Evolutionary conservation across 2,797 vertebrate genomes (phyloP).

Genomic region (Acipenser transmontanus): DNA sequence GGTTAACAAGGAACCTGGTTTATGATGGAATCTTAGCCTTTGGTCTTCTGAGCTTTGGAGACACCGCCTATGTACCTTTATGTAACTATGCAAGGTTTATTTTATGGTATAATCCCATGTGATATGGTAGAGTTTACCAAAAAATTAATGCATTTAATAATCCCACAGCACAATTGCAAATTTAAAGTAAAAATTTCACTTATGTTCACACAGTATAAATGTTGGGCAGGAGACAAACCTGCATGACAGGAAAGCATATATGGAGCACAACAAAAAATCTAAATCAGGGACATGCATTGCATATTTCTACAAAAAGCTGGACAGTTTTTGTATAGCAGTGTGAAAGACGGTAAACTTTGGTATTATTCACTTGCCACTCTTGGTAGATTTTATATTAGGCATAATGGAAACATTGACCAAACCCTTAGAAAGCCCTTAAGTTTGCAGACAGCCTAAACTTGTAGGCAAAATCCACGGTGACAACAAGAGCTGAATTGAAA

Average conservation of each 20-base stretch:
- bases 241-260: conserved; percentile 28
- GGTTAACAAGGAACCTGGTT: no score
- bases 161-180: conserved; percentile 46
- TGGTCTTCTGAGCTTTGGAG: no score
- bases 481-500: no score
- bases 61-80: conserved; percentile 25
- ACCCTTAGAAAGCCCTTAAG: no score
- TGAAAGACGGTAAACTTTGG: background rate
- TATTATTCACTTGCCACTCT: background rate
- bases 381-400: background rate
- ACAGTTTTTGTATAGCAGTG: conserved; percentile 1
- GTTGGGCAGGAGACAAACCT: conserved; percentile 52
- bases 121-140: conserved; percentile 56
- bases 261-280: conserved; percentile 52
- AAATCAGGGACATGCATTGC: conserved; percentile 67
- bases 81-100: conserved; percentile 37
- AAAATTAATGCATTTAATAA: conserved; percentile 44
- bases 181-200: conserved; percentile 62
- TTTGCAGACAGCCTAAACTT: no score
- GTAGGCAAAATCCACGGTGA: no score
- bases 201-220: conserved; percentile 51
- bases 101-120: conserved; percentile 30
- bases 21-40: no score
- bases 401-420: no score
- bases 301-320: conserved; percentile 57